These are phyloP conservation scores for Gandaritis pyraliata DNA, from an alignment of 2,888 invertebrate species.

Conservation along the genomic window DNA sequence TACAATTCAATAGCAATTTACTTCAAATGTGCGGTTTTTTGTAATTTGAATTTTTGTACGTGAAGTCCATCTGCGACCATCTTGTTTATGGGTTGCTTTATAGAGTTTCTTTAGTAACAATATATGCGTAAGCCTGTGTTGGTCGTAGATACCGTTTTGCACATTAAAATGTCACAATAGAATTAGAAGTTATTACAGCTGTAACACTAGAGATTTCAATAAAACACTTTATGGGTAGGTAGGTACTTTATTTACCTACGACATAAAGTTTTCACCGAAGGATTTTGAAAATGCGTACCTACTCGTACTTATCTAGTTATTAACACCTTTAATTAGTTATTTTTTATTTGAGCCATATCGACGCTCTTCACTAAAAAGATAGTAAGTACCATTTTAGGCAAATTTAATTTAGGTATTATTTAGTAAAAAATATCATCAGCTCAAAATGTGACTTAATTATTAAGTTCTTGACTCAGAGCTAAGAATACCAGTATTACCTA, in stretches of 20 bases:
- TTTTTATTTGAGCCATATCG: no score
- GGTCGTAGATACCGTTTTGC: slow-evolving; percentile 14
- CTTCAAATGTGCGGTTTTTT: slow-evolving; percentile 12
- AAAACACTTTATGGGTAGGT: no score
- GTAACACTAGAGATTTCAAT: background rate
- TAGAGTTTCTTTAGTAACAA: slow-evolving; percentile 22
- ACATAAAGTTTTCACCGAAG: no score
- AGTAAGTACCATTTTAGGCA: no score
- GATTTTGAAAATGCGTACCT: no score
- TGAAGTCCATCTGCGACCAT: slow-evolving; percentile 7
- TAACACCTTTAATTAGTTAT: no score
- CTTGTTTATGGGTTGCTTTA: slow-evolving; percentile 43
- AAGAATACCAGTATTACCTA: slow-evolving; percentile 24
- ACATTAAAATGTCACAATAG: slow-evolving; percentile 14
- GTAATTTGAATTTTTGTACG: background rate
- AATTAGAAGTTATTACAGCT: slow-evolving; percentile 9
- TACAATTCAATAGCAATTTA: background rate
- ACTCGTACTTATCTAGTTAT: no score
- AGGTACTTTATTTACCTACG: background rate
- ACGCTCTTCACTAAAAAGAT: no score
- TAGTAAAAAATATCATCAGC: no score
- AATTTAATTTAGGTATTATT: no score
- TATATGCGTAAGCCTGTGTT: slow-evolving; percentile 7
- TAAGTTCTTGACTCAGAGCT: background rate
- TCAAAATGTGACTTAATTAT: background rate